Percentiles rank a stretch among this genome's conserved stretches.
Evolutionary conservation across 2,888 invertebrate species (phyloP).

Genomic region (Andrena flavipes): DNA sequence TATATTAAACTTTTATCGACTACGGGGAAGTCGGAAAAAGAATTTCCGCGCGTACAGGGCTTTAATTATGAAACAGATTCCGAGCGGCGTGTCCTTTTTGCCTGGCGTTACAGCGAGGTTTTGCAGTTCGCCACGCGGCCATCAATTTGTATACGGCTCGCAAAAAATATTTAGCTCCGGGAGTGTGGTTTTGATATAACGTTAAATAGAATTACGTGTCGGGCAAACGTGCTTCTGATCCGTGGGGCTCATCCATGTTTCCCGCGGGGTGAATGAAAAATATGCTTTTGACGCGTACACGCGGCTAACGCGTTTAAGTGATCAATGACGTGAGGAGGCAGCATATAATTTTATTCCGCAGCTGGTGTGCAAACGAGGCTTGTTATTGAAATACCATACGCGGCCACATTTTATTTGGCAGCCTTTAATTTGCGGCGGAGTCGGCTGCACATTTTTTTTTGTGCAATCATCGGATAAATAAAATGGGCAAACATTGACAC

Average conservation of each 20-base stretch:
- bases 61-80: conserved; percentile 47
- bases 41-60: conserved; percentile 22
- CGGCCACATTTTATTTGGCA: not conserved
- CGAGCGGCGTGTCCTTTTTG: conserved; percentile 1
- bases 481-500: not conserved
- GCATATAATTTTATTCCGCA: conserved; percentile 49
- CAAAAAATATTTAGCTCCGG: not conserved
- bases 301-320: conserved; percentile 36
- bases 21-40: conserved; percentile 29
- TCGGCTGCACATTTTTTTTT: not conserved
- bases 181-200: not conserved
- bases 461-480: not conserved
- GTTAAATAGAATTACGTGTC: conserved; percentile 6
- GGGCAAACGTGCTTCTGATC: conserved; percentile 16
- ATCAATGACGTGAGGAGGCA: conserved; percentile 43
- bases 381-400: conserved; percentile 28
- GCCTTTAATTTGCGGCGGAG: not conserved
- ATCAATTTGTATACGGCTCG: conserved; percentile 15
- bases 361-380: conserved; percentile 5
- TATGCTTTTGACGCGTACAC: conserved; percentile 42
- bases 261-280: conserved; percentile 36
- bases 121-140: not conserved
- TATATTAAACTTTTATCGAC: conserved; percentile 37
- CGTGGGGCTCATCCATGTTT: not conserved
- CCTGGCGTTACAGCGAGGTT: no score